Conservation (phyloP, 2,888 invertebrate species). For the Malthinus seriepunctatus region DNA sequence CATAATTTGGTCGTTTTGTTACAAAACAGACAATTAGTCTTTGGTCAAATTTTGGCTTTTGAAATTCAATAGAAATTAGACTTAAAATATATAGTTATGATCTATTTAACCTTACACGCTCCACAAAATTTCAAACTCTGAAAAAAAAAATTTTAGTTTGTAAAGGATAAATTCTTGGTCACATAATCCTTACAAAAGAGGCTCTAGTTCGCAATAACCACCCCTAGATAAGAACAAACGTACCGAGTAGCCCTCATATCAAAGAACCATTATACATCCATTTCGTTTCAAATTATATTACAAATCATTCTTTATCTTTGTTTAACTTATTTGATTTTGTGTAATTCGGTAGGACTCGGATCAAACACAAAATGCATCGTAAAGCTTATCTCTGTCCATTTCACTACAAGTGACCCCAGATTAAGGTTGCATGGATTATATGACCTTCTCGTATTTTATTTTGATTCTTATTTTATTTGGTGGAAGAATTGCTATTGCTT, state of each 20-base stretch:
- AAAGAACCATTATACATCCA: slow-evolving; percentile 24
- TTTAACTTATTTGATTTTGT: neutral
- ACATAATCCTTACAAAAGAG: slow-evolving; percentile 34
- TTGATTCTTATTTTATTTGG: slow-evolving; percentile 37
- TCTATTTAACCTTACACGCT: neutral
- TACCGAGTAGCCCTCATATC: slow-evolving; percentile 32
- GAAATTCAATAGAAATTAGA: slow-evolving; percentile 11
- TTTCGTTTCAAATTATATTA: slow-evolving; percentile 6
- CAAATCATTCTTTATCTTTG: slow-evolving; percentile 8
- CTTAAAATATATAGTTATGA: slow-evolving; percentile 3
- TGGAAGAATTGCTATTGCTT: slow-evolving; percentile 32
- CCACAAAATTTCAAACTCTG: neutral
- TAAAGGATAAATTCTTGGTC: slow-evolving; percentile 27
- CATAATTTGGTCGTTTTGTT: slow-evolving; percentile 13
- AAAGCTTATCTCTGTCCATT: slow-evolving; percentile 36
- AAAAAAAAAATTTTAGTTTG: neutral
- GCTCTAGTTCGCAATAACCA: slow-evolving; percentile 33
- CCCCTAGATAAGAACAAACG: slow-evolving; percentile 35
- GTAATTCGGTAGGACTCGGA: slow-evolving; percentile 19
- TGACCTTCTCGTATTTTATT: slow-evolving; percentile 32
- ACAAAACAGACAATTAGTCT: slow-evolving; percentile 12
- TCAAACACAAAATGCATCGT: slow-evolving; percentile 16
- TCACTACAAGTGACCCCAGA: slow-evolving; percentile 37
- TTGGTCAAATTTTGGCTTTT: slow-evolving; percentile 22
- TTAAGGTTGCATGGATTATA: slow-evolving; percentile 30